Base-by-base conservation (phyloP, 2,113 vertebrate genomes). In the Herpetotheres cachinnans region DNA sequence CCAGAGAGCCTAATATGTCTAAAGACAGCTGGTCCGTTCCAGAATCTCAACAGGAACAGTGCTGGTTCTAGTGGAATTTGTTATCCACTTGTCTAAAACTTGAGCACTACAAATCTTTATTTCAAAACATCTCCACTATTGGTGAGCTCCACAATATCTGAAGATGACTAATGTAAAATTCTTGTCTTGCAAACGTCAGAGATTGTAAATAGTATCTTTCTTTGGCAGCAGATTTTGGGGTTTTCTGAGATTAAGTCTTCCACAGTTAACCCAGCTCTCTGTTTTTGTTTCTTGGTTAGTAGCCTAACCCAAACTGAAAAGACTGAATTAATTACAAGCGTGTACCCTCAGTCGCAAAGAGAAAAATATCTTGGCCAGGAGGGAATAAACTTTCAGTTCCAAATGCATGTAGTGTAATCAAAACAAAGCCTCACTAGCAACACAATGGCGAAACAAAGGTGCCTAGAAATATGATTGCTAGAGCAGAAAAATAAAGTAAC, bases 351-450 rank as follows among this genome's bases (percentile, higher is more conserved):
- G 85, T 29, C 3, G 13, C 88, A 88, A 58, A 73, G 82, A 79
- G 78, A 61, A 49, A 87, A 91, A 77, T 72, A 6, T 73, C 93
- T 90, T 91, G 93, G 93, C 96, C 58, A 50, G 74, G 82, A 93
- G 74, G 87, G 87, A 91, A 71, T 85, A 90, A 87, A 93, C 96
- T 95, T 84, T 79, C 25, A 26, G 78, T 90, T 94, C 95, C 81
- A 90, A 82, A 30, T 12, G 30, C 58, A 1, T 40, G 38, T 47
- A 10, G 52, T 61, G 3, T 61, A 82, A 91, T 88, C 93, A 85
- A 95, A 96, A 87, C 93, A 95, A 47, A 91, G 66, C 73, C 78
- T 90, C 10, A 0, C 38, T 63, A 61, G 93, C 87, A 59, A 34
- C 67, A 71, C 40, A 9, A 6, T 30, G 47, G 47, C 79, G 42